Percentiles rank a stretch among this genome's conserved stretches.
phyloP scores from a whole-genome alignment of 1,140 invertebrate genomes.

The Drosophila dunni region DNA sequence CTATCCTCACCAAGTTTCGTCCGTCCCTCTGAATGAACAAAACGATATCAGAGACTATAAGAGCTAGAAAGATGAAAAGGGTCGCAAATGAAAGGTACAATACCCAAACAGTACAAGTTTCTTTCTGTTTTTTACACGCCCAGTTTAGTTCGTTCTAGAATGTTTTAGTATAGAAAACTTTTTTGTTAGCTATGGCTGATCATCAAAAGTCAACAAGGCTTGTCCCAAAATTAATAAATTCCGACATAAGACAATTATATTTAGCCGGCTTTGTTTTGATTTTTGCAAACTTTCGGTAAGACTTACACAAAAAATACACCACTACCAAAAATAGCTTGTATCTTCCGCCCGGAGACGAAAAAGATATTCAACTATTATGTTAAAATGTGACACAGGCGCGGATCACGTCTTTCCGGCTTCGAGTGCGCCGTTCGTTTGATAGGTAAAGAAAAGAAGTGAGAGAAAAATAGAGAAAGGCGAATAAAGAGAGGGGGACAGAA shows the following conservation, averaged over 20 bases:
- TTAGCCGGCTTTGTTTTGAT: conserved; percentile 64
- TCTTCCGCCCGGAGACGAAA: conserved; percentile 14
- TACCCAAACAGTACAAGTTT: too few species aligned
- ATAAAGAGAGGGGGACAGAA: background rate
- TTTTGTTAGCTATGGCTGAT: too few species aligned
- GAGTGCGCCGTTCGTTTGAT: conserved; percentile 68
- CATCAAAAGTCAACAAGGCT: too few species aligned
- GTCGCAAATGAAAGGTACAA: too few species aligned
- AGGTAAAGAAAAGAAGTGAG: background rate
- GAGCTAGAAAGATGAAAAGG: too few species aligned
- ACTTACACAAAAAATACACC: conserved; percentile 25
- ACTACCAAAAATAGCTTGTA: background rate
- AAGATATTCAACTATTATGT: conserved; percentile 49
- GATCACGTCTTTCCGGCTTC: conserved; percentile 70
- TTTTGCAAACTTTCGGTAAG: conserved; percentile 76
- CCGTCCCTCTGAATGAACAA: too few species aligned
- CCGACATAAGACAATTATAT: conserved; percentile 41
- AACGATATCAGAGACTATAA: too few species aligned
- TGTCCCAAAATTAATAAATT: too few species aligned
- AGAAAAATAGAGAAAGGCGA: conserved; percentile 4
- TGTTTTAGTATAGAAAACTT: too few species aligned
- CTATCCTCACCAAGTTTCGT: too few species aligned
- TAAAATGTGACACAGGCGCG: conserved; percentile 48
- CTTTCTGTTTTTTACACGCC: too few species aligned
- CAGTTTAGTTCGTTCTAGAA: too few species aligned